A percentile compares a stretch with the other conserved stretches of the same genome.
Conservation (phyloP, 2,888 invertebrate species). For the Andrena chrysosceles region DNA sequence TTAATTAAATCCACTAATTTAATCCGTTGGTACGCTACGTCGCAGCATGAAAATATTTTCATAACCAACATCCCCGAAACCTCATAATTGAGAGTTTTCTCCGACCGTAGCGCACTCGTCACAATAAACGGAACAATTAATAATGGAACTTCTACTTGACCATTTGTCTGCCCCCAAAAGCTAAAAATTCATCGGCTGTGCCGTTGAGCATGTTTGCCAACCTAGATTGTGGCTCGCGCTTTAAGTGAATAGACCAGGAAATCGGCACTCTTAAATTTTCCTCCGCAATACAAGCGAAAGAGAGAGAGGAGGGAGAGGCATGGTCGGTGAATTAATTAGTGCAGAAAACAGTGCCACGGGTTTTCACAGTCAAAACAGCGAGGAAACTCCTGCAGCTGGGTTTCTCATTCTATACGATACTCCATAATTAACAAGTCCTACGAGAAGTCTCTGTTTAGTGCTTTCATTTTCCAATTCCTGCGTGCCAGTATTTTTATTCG, state of each 20-base stretch:
- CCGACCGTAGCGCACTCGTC: background rate
- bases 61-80: background rate
- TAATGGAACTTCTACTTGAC: background rate
- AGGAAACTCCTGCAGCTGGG: conserved; percentile 9
- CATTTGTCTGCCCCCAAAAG: background rate
- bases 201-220: background rate
- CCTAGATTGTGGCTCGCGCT: background rate
- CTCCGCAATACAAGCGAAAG: conserved; percentile 22
- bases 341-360: conserved; percentile 37
- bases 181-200: conserved; percentile 16
- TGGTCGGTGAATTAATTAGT: conserved; percentile 61
- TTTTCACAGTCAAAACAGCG: conserved; percentile 34
- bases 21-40: background rate
- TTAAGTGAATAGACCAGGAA: conserved; percentile 21
- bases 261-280: conserved; percentile 48
- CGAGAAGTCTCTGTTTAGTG: conserved; percentile 11
- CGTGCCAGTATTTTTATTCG: background rate
- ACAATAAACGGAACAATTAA: conserved; percentile 18
- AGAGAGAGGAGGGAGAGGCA: background rate
- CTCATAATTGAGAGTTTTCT: conserved; percentile 9
- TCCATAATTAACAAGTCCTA: conserved; percentile 60
- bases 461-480: background rate
- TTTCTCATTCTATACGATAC: conserved; percentile 44
- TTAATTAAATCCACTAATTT: conserved; percentile 17
- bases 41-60: background rate